Evolutionary conservation across 92 coral and sea anemone genomes (phyloP), one percentile per base, ranked within the genome.

Genomic region (Montipora capitata): DNA sequence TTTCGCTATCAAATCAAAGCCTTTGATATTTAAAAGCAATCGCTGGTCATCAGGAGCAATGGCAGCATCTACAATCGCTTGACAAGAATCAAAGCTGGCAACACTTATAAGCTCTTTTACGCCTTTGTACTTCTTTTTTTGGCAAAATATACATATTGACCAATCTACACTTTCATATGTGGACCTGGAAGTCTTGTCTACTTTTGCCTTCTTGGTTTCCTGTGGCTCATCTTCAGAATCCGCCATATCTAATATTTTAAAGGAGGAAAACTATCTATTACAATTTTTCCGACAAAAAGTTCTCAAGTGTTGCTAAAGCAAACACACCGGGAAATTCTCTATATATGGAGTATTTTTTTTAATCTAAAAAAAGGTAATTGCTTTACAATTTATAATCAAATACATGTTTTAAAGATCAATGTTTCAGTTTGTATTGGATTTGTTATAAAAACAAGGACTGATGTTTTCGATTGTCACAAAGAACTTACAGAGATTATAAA

Each of bases 181-280:
- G 61, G 80, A 49, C 80, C 80, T 76, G 80, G 80, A 76, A 15
- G 62, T 43, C 62, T 67, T 76, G 52, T 76, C 80, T 76, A 62
- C 2, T 62, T 62, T 62, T 62, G 68, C 10, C n/a, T 62, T 62
- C 14, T 62, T 62, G 39, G 2, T 27, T 14, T 62, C 16, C 17
- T 62, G 68, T 62, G 39, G 68, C 68, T 62, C 68, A 62, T 16
- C 68, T 9, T 62, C 68, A 14, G 68, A 62, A 62, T 62, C 68
- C 16, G 68, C 68, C 68, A 62, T 9, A 62, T 62, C 68, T 62
- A 62, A 62, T 9, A 62, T 9, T 12, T 62, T 2, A 1, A 61
- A 61, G 4, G 67, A 5, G 67, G 5, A 12, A 62, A 62, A 62
- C 68, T 62, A 62, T 62, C 35, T 62, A 62, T 62, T 27, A 62